These are phyloP conservation scores for Trichomycterus rosablanca DNA, from an alignment of 2,113 vertebrate species.

Conservation along the genomic window DNA sequence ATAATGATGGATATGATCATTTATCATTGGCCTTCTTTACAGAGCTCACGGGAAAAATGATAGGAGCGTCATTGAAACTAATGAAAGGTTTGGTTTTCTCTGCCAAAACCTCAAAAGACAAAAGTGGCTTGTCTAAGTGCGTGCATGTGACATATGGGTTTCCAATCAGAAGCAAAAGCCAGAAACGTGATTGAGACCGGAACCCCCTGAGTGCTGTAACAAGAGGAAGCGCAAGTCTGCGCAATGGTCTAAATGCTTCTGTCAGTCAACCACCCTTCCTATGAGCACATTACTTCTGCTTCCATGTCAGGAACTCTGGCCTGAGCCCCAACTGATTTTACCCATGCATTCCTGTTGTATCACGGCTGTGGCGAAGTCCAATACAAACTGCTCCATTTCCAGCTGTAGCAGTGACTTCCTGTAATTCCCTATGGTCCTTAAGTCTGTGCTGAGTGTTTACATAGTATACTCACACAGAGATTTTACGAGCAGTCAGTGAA, in stretches of 20 bases:
- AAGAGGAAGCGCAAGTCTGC: slow-evolving; percentile 23
- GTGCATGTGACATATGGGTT: slow-evolving; percentile 30
- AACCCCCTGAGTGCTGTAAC: slow-evolving; percentile 42
- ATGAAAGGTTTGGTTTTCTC: slow-evolving; percentile 29
- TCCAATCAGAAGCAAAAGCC: slow-evolving; percentile 39
- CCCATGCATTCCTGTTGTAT: slow-evolving; percentile 24
- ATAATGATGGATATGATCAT: slow-evolving; percentile 32
- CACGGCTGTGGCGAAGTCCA: slow-evolving; percentile 8
- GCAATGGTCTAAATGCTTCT: slow-evolving; percentile 37
- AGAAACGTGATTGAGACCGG: slow-evolving; percentile 35
- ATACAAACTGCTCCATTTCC: slow-evolving; percentile 37
- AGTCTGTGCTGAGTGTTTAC: slow-evolving; percentile 27
- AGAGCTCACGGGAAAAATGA: slow-evolving; percentile 21
- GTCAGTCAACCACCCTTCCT: slow-evolving; percentile 47
- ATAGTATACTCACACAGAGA: slow-evolving; percentile 21
- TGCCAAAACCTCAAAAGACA: slow-evolving; percentile 33
- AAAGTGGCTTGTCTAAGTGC: slow-evolving; percentile 16
- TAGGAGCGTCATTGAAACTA: slow-evolving; percentile 29
- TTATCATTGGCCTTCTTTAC: slow-evolving; percentile 25
- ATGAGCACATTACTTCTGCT: slow-evolving; percentile 46
- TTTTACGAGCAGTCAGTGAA: slow-evolving; percentile 26
- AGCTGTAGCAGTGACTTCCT: slow-evolving; percentile 22
- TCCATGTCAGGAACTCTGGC: slow-evolving; percentile 26
- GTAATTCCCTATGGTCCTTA: slow-evolving; percentile 25
- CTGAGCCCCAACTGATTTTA: slow-evolving; percentile 20